Percentiles rank a stretch among this genome's conserved stretches.
phyloP scores from a whole-genome alignment of 2,888 invertebrate species.

The Drosophila anomelani region DNA sequence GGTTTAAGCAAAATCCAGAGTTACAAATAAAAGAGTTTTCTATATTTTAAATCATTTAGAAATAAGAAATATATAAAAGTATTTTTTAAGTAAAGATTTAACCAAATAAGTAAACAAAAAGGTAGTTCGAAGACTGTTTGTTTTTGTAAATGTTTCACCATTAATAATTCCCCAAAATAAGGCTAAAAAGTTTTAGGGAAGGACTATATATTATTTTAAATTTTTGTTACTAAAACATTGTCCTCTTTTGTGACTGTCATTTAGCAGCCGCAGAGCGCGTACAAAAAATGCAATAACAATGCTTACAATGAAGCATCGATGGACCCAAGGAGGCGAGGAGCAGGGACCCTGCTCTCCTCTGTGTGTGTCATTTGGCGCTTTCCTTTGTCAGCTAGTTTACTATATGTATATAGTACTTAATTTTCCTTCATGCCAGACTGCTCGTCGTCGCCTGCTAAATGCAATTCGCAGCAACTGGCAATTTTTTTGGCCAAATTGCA shows the following conservation, averaged over 20 bases:
- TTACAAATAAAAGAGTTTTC: too few relatives aligned
- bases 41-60: not conserved
- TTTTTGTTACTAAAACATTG: not conserved
- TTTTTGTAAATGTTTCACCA: too few relatives aligned
- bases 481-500: slow-evolving; percentile 32
- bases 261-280: slow-evolving; percentile 36
- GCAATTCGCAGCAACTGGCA: slow-evolving; percentile 4
- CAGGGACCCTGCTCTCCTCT: slow-evolving; percentile 13
- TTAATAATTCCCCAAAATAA: not conserved
- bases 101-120: not conserved
- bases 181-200: not conserved
- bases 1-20: too few relatives aligned
- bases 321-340: slow-evolving; percentile 17
- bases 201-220: not conserved
- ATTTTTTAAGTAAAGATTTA: not conserved
- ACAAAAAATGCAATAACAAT: slow-evolving; percentile 51
- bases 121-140: too few relatives aligned
- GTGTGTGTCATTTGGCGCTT: slow-evolving; percentile 15
- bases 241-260: slow-evolving; percentile 37
- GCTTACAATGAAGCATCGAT: slow-evolving; percentile 26
- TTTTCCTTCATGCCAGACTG: slow-evolving; percentile 46
- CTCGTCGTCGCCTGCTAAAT: slow-evolving; percentile 34
- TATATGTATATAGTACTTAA: slow-evolving; percentile 6
- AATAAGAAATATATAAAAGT: not conserved
- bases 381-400: slow-evolving; percentile 42